A percentile compares a stretch with the other conserved stretches of the same genome.
phyloP scores from a whole-genome alignment of 2,113 vertebrate species.

The Gallinago undulata region DNA sequence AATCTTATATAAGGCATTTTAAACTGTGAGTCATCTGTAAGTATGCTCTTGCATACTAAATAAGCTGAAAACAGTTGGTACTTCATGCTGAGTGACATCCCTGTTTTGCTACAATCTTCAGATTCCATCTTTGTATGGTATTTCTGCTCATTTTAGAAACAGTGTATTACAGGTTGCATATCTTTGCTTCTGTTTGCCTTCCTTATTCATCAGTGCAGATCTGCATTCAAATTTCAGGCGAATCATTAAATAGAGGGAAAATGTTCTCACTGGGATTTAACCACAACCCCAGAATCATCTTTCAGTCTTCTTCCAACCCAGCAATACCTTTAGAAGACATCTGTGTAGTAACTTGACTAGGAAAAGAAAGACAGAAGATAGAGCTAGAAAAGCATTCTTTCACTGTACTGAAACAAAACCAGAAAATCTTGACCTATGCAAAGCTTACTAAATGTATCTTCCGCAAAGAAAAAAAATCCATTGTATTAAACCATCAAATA shows the following conservation, averaged over 20 bases:
- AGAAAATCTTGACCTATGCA: not conserved
- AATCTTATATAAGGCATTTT: conserved; percentile 51
- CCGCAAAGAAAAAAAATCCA: not conserved
- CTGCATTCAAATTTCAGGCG: not conserved
- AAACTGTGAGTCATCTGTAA: conserved; percentile 54
- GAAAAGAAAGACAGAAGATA: not conserved
- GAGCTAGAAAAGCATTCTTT: not conserved
- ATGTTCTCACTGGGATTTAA: not conserved
- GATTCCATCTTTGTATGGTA: not conserved
- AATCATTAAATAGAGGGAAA: not conserved
- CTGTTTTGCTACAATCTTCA: conserved; percentile 16
- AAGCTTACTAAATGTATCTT: not conserved
- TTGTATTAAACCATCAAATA: not conserved
- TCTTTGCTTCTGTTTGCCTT: not conserved
- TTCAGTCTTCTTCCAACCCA: not conserved
- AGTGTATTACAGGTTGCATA: not conserved
- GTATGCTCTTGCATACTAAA: conserved; percentile 18
- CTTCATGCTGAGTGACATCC: conserved; percentile 21
- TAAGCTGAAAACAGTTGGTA: conserved; percentile 38
- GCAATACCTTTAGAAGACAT: not conserved
- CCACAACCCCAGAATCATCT: not conserved
- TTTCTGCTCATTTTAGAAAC: conserved; percentile 30
- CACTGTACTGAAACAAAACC: not conserved
- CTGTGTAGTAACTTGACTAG: not conserved
- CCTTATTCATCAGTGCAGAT: not conserved